Evolutionary conservation across 2,113 vertebrate species (phyloP).

Genomic region (Lutjanus erythropterus): DNA sequence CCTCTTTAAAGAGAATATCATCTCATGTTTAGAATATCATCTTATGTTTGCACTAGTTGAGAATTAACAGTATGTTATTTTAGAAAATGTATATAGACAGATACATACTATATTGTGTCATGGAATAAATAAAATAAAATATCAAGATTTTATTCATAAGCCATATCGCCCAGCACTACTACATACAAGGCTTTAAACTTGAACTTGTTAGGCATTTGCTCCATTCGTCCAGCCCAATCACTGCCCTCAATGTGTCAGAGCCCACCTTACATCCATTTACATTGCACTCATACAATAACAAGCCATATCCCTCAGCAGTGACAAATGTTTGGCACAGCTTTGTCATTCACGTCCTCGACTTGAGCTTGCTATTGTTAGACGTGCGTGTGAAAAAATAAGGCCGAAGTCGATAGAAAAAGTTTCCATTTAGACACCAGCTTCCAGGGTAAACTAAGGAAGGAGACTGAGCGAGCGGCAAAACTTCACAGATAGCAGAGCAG

Average conservation of each 20-base stretch:
- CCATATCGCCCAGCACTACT: no score
- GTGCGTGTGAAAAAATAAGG: slow-evolving; percentile 37
- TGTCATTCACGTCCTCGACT: slow-evolving; percentile 27
- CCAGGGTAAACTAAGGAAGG: slow-evolving; percentile 62
- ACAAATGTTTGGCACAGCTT: slow-evolving; percentile 35
- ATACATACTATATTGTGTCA: no score
- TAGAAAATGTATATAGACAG: no score
- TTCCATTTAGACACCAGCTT: slow-evolving; percentile 44
- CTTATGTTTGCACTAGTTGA: no score
- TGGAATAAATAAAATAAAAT: no score
- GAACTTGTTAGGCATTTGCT: no score
- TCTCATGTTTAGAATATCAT: no score
- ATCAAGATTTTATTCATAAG: no score
- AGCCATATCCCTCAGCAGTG: slow-evolving; percentile 29
- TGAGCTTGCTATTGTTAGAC: slow-evolving; percentile 37
- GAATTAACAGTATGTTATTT: no score
- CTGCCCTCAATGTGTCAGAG: background rate
- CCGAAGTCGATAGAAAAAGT: slow-evolving; percentile 7
- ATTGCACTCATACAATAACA: background rate
- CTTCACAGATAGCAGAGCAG: slow-evolving; percentile 44
- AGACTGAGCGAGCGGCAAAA: slow-evolving; percentile 25
- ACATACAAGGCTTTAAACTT: no score
- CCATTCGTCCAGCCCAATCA: background rate
- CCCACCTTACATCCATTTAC: slow-evolving; percentile 16
- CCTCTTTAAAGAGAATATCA: no score